Evolutionary conservation across 2,797 vertebrate genomes (phyloP), one percentile per base, ranked within the genome.

Genomic region (Carapus acus): DNA sequence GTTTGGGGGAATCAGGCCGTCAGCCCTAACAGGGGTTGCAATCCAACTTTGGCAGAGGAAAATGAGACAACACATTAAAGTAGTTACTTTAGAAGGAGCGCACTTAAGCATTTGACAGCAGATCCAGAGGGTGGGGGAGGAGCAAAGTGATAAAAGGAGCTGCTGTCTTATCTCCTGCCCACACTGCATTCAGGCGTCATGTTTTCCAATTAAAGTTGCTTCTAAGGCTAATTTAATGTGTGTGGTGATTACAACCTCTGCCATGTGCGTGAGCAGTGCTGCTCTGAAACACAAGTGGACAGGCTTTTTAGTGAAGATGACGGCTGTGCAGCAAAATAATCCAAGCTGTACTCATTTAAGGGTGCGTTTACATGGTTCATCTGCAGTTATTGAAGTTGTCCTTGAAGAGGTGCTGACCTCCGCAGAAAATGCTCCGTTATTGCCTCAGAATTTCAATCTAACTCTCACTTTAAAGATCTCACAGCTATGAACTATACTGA

Each of bases 11-110:
- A 16, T 50, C 22, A 22, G 69, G 47, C 43, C 36, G 49, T 19
- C 6, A 27, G 37, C 62, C 65, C 73, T 38, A 23, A 49, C 27
- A 50, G 31, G 62, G 64, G 68, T 76, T 74, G 65, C 23, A 48
- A 49, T 64, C 59, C 65, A 70, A 69, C 52, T 42, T 44, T 41
- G 18, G 48, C 21, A 7, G 17, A 49, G 45, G 27, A 50, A 36
- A 33, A 49, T n/a, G 55, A 65, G 21, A 46, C 62, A 48, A 45
- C 42, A 47, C 60, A 55, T 56, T 18, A 46, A 37, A 44, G 36
- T 45, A 38, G 39, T 15, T 39, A 38, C 16, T 14, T n/a, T 51
- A 44, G 52, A 23, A n/a, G 46, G 20, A 14, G 39, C 4, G 21
- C 11, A 43, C 31, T 33, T 3, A 33, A 33, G 31, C 31, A 9